Base-by-base conservation (phyloP, 2,113 vertebrate genomes). In the Hippocampus comes region DNA sequence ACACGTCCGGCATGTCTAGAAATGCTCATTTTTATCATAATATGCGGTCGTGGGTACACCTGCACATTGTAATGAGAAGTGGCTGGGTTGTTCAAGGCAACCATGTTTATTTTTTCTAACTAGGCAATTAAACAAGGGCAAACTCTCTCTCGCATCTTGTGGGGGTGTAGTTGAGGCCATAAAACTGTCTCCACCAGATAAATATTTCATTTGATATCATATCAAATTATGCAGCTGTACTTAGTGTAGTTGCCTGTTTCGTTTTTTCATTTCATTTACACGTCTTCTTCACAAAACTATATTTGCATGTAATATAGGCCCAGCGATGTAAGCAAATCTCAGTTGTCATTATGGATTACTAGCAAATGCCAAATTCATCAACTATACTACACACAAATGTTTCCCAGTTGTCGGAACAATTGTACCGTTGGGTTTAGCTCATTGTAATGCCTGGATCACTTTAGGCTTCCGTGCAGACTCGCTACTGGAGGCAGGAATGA, bases 401-500 rank as follows among this genome's bases (percentile, higher is more conserved):
- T 43, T 43, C 63, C 38, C 63, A 17, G 8, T 5, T 30, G 27
- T 61, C 27, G 7, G 30, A 61, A 59, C 12, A 59, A 27, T 25
- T 14, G 63, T 18, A n/a, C 10, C 21, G 20, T 46, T 46, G 49
- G 12, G 17, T 75, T 71, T 71, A 56, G 80, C 49, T 73, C 42
- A 69, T 78, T 66, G 64, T 72, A 80, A 82, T 64, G 46, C 49
- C 53, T 79, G 14, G 76, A 61, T 82, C 74, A 67, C 69, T 21
- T 2, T 57, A 93, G 92, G 92, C 69, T 77, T 89, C 43, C 92
- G 91, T 38, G 81, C 91, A 1, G 95, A 98, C 71, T 91, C 91
- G 0, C 77, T 90, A 0, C 76, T 90, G 34, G 95, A 98, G 77
- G 84, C 93, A 67, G 92, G 94, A 0, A 93, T 95, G 82, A 93